phyloP scores from a whole-genome alignment of 92 coral and sea anemone species.

The Parazoanthus atlanticus region DNA sequence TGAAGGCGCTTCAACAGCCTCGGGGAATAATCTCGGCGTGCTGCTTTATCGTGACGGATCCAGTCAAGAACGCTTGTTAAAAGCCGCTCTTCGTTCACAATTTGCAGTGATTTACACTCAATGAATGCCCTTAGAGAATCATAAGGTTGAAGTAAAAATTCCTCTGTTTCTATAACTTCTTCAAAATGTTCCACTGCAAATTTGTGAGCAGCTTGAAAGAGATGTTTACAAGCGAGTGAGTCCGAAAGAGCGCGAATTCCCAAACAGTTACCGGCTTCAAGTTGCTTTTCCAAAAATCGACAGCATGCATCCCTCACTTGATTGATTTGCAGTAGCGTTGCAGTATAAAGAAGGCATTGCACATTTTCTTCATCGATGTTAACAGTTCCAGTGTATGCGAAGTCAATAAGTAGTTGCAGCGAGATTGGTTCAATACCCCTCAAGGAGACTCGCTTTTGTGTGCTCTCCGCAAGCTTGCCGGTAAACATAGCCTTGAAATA shows the following conservation, averaged over 20 bases:
- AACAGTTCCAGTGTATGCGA: constrained; percentile 66
- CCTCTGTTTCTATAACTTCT: constrained; percentile 71
- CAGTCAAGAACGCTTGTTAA: constrained; percentile 58
- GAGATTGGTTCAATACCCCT: constrained; percentile 64
- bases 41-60: constrained; percentile 48
- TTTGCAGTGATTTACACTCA: constrained; percentile 59
- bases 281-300: constrained; percentile 60
- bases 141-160: constrained; percentile 74
- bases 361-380: constrained; percentile 68
- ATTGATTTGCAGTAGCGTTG: constrained; percentile 70
- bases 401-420: constrained; percentile 60
- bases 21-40: constrained; percentile 50
- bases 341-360: constrained; percentile 66
- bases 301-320: constrained; percentile 69
- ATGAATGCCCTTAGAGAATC: constrained; percentile 63
- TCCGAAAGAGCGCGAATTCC: constrained; percentile 87
- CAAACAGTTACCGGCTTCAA: constrained; percentile 67
- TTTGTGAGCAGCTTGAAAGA: constrained; percentile 64
- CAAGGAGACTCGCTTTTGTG: constrained; percentile 54
- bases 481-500: constrained; percentile 88
- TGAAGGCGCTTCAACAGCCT: constrained; percentile 58
- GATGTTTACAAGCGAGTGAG: constrained; percentile 67
- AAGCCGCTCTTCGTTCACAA: constrained; percentile 64
- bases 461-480: constrained; percentile 73
- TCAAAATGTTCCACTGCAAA: constrained; percentile 66